Base-by-base conservation (phyloP, 2,888 invertebrate species). In the Willowsia nigromaculata region DNA sequence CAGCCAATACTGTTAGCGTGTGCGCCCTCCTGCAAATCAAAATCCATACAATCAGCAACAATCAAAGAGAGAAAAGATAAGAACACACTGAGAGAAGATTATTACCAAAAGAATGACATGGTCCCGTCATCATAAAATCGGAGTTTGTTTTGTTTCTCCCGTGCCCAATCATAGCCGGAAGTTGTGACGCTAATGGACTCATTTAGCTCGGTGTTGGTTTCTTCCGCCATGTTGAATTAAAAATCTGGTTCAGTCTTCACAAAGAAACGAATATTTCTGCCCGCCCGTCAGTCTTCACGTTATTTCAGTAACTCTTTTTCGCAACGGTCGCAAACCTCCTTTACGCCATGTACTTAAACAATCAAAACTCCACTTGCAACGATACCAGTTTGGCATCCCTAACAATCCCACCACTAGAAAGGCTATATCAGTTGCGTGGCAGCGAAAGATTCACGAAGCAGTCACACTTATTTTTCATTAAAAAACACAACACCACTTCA, bases 41-140 rank as follows among this genome's bases (percentile, higher is more conserved):
- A 43, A 80, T 37, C 40, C 37, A 71, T 5, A 33, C n/a, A n/a
- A 15, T 50, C 37, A 43, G 33, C 33, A 40, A 40, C 13, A 22
- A 53, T 68, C 18, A 5, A 22, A 59, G 9, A 27, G 3, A 37
- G 5, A 37, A 37, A 37, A 37, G 15, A 27, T 15, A 30, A 62
- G 18, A 22, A 74, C 5, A n/a, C n/a, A n/a, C 18, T 56, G 50
- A 53, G 68, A 56, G 6, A 15, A 37, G 3, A 37, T 9, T 33
- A 93, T 92, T 92, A 94, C 95, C 95, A 95, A 92, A 95, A 95
- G 92, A 94, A 95, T 13, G 94, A 94, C 93, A 94, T 94, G 15
- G 95, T 95, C 27, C 95, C 95, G 93, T 95, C 95, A 93, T 95
- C 95, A 89, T 93, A 90, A 93, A 94, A 90, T 18, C 90, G 89